Evolutionary conservation across 2,888 invertebrate species (phyloP), one percentile per base, ranked within the genome.

Genomic region (Heliconius charithonia): DNA sequence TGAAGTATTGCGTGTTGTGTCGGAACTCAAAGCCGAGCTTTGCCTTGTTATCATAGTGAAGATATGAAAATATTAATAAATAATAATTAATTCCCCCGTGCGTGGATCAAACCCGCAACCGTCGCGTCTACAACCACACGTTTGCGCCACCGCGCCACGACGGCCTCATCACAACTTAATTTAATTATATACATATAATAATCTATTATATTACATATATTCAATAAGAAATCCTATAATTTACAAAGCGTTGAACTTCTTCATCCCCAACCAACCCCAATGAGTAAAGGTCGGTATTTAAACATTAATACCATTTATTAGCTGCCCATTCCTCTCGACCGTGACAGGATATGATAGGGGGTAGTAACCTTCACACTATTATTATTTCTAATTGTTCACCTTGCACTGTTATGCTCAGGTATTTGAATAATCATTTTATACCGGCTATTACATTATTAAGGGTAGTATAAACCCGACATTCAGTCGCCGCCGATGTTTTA

Each of bases 401-500:
- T 89, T 86, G 88, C 87, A 89, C 89, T 88, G 88, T 89, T 89
- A 87, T 89, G 86, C 88, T 84, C 87, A 87, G 84, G 86, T 88
- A 89, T 91, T 89, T 89, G 88, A 90, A 89, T 89, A 90, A 89
- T 89, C 90, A 91, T 93, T 92, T 91, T 86, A 89, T 89, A 89
- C 87, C 85, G 88, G 87, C 88, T 88, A 87, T 89, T 91, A 89
- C 89, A 86, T 91, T 90, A 92, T 93, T 93, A 91, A 84, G 89
- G 89, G 89, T 83, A 88, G 87, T 91, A 90, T 89, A 92, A 90
- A 86, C 88, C 87, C 87, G 88, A 87, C 89, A 86, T 85, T 83
- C 84, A 87, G 89, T 88, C 89, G 89, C 90, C 90, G 86, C 87
- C 87, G 86, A 85, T 85, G 86, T 83, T 88, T 87, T 89, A 89